Percentiles rank a stretch among this genome's conserved stretches.
phyloP scores from a whole-genome alignment of 30 jellyfish, hydroid and myxozoan genomes.

The Catostylus mosaicus region DNA sequence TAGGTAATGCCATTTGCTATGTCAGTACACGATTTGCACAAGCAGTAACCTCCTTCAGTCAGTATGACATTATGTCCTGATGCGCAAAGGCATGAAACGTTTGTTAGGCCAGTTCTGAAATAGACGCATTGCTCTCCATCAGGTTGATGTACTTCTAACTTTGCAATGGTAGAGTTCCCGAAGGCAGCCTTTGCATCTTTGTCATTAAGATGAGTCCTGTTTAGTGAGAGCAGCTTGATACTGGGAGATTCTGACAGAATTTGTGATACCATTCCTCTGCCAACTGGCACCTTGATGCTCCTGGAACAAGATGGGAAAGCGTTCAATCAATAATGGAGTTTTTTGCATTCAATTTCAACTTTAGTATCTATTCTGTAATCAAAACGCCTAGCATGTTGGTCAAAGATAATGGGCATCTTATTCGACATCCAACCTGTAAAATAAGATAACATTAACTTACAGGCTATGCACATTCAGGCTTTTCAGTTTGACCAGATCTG shows the following conservation, averaged over 20 bases:
- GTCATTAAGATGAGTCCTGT: background rate
- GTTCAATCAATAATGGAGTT: too few species aligned
- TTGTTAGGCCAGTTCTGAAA: background rate
- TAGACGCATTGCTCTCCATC: conserved; percentile 2
- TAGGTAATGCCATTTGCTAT: background rate
- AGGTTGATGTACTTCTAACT: background rate
- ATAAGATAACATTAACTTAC: conserved; percentile 16
- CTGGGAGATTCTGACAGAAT: background rate
- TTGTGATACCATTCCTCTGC: background rate
- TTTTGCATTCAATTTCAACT: too few species aligned
- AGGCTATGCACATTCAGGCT: background rate
- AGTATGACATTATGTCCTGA: background rate
- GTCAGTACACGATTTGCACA: conserved; percentile 2
- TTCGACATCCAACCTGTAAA: too few species aligned
- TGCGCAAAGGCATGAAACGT: background rate
- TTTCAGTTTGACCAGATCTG: background rate
- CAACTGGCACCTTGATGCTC: background rate
- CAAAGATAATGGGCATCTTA: too few species aligned
- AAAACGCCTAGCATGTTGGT: too few species aligned
- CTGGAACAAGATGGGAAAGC: background rate
- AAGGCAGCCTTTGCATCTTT: background rate
- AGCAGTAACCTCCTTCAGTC: conserved; percentile 3
- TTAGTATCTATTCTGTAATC: too few species aligned
- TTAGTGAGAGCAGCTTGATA: background rate
- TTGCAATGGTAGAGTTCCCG: background rate